phyloP scores from a whole-genome alignment of 2,797 vertebrate genomes.

The Buphagus erythrorhynchus region DNA sequence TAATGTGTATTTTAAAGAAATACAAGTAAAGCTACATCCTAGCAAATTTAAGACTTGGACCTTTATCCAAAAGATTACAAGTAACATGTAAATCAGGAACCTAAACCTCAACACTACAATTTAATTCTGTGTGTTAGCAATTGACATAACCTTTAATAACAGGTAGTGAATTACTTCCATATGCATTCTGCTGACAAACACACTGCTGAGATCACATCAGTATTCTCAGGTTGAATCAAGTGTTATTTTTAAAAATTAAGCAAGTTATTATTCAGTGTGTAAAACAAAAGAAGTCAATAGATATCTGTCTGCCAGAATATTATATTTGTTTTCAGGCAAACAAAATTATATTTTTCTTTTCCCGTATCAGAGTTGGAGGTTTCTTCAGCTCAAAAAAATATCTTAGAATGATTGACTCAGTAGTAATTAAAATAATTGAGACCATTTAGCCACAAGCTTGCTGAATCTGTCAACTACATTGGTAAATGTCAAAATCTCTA shows the following conservation, averaged over 20 bases:
- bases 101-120: not conserved
- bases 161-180: not conserved
- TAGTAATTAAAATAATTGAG: not conserved
- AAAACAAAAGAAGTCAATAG: not conserved
- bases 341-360: not conserved
- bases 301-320: not conserved
- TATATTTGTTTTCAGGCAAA: not conserved
- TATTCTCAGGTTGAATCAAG: not conserved
- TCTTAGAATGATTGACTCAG: not conserved
- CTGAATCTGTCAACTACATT: not conserved
- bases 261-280: not conserved
- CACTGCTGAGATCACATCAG: not conserved
- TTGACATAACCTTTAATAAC: not conserved
- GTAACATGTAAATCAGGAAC: not conserved
- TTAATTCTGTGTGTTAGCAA: not conserved
- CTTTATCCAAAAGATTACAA: not conserved
- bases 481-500: not conserved
- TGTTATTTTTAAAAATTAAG: not conserved
- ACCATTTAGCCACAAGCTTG: not conserved
- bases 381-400: not conserved
- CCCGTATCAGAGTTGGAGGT: rapidly evolving
- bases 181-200: not conserved
- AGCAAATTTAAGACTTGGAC: not conserved
- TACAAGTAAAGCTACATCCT: not conserved
- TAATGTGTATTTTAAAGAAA: not conserved